phyloP scores from a whole-genome alignment of 2,888 invertebrate genomes.

The Gortyna flavago region DNA sequence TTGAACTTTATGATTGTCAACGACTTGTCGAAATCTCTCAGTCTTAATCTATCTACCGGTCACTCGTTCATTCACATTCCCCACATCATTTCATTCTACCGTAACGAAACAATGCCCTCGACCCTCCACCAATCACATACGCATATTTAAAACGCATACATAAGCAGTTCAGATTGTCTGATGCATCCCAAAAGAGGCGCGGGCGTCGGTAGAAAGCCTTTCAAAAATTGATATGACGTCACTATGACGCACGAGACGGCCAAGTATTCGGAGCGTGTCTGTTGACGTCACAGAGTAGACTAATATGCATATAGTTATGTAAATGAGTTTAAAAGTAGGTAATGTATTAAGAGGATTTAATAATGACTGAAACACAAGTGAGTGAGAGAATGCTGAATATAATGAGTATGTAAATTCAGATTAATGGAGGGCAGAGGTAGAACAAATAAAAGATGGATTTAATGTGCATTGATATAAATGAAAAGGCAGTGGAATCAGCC shows the following conservation, averaged over 20 bases:
- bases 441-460: no score
- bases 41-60: neutral
- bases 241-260: conserved; percentile 79
- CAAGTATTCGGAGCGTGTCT: conserved; percentile 77
- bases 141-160: conserved; percentile 34
- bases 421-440: neutral
- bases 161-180: conserved; percentile 43
- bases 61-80: conserved; percentile 21
- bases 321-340: neutral
- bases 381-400: neutral
- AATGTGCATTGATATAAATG: neutral
- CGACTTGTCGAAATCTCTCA: neutral
- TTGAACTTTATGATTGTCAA: neutral
- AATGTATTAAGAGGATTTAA: neutral
- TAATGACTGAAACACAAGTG: neutral
- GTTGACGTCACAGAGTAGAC: conserved; percentile 77
- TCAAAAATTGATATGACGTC: conserved; percentile 73
- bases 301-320: neutral
- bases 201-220: conserved; percentile 57
- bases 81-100: conserved; percentile 9
- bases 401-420: neutral
- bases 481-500: neutral
- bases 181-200: conserved; percentile 57
- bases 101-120: conserved; percentile 30
- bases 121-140: conserved; percentile 30